Evolutionary conservation across 1,140 invertebrate species (phyloP), one percentile per base, ranked within the genome.

Genomic region (Procambarus clarkii): DNA sequence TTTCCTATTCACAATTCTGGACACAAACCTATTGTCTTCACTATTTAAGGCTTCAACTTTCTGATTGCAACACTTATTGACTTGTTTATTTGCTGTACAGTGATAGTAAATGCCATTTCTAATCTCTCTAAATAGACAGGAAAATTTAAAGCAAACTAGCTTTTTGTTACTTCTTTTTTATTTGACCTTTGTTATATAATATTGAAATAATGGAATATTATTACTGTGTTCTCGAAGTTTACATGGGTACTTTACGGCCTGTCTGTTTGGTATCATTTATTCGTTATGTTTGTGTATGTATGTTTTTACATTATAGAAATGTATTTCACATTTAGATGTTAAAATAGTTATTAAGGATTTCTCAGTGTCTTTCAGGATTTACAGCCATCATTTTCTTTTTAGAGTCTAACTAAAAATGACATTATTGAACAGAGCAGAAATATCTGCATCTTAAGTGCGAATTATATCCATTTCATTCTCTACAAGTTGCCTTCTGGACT

Each of bases 401-500:
- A 85, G 71, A 90, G 46, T 91, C 80, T 78, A 21, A 64, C 18
- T 91, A 85, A 58, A 79, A 84, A 85, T 85, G 82, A 84, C 82
- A 79, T 84, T 85, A 77, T 46, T 91, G 81, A 91, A 79, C 74
- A 78, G 64, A 77, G 83, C 88, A 84, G 88, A 91, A 78, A 46
- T 91, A 64, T 78, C 74, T 89, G 71, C 87, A 89, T 50, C 83
- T 86, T 76, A 89, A 89, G 87, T 89, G 87, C 87, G 83, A 83
- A 89, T 82, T 89, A 89, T 87, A 89, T 84, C 82, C 74, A 84
- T 85, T 91, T 78, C 85, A 91, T 91, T 84, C 82, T 91, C 83
- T 91, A 91, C 88, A 85, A 91, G 88, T 91, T 91, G 88, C 88
- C 88, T 91, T 91, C 88, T 91, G 88, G 82, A 91, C 82, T 91